Evolutionary conservation across 1,140 invertebrate genomes (phyloP), one percentile per base, ranked within the genome.

Genomic region (Coboldia fuscipes): DNA sequence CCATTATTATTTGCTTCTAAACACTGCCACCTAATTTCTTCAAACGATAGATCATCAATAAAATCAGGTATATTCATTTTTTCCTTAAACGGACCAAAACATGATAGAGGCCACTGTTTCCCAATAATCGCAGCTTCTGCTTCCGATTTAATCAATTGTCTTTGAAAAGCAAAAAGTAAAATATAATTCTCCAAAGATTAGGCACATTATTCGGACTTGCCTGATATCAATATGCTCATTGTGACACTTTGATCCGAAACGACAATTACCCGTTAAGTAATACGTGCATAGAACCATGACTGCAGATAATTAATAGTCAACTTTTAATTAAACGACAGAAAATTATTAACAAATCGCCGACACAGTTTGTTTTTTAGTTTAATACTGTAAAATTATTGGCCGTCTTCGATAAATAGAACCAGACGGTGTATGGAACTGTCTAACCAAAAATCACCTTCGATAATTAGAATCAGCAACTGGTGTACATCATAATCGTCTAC

Each of bases 261-360:
- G 60, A 39, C 69, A 72, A 34, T 51, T 60, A 9, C 68, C 68
- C 52, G 66, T 61, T 34, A 62, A 57, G 47, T 66, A 72, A 47
- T 54, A 71, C 41, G 65, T 66, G 41, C 70, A 72, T 10, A 70
- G 40, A 19, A 61, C 63, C 69, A 72, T 72, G n/a, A n/a, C n/a
- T n/a, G n/a, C n/a, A n/a, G n/a, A n/a, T n/a, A n/a, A n/a, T n/a
- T n/a, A n/a, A n/a, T n/a, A n/a, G n/a, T n/a, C n/a, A n/a, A n/a
- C n/a, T n/a, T n/a, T n/a, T n/a, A n/a, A n/a, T n/a, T n/a, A n/a
- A n/a, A n/a, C n/a, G n/a, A n/a, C n/a, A n/a, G n/a, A n/a, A n/a
- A n/a, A n/a, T n/a, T n/a, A n/a, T n/a, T n/a, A n/a, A n/a, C n/a
- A n/a, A n/a, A n/a, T n/a, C n/a, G n/a, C n/a, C n/a, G n/a, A n/a